Conservation (phyloP, 2,797 vertebrate genomes). For the Myotis planiceps region DNA sequence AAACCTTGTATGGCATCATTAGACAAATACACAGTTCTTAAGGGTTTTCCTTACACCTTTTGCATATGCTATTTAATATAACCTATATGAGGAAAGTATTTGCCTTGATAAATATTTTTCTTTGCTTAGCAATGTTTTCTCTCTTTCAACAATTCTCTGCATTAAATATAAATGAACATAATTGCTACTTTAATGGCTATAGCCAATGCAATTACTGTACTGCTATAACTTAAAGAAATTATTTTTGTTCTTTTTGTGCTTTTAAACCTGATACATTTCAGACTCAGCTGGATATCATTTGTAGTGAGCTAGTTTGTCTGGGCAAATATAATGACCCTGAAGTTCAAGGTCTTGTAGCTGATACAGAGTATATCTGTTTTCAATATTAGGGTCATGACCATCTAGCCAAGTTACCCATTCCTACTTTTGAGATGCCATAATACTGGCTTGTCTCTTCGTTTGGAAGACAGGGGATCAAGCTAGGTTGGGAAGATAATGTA, state of each 20-base stretch:
- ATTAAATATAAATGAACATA: neutral
- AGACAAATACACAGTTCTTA: neutral
- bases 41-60: neutral
- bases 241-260: neutral
- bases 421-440: neutral
- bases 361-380: neutral
- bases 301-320: neutral
- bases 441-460: neutral
- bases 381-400: neutral
- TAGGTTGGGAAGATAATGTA: neutral
- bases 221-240: neutral
- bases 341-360: neutral
- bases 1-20: neutral
- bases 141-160: neutral
- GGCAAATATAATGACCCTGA: neutral
- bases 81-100: neutral
- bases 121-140: neutral
- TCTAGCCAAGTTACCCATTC: neutral
- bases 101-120: neutral
- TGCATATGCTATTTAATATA: neutral
- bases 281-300: neutral
- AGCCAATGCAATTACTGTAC: neutral
- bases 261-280: conserved; percentile 12
- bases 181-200: neutral
- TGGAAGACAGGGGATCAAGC: neutral